A percentile compares a stretch with the other conserved stretches of the same genome.
phyloP scores from a whole-genome alignment of 2,888 invertebrate genomes.

The Pheosia tremula region DNA sequence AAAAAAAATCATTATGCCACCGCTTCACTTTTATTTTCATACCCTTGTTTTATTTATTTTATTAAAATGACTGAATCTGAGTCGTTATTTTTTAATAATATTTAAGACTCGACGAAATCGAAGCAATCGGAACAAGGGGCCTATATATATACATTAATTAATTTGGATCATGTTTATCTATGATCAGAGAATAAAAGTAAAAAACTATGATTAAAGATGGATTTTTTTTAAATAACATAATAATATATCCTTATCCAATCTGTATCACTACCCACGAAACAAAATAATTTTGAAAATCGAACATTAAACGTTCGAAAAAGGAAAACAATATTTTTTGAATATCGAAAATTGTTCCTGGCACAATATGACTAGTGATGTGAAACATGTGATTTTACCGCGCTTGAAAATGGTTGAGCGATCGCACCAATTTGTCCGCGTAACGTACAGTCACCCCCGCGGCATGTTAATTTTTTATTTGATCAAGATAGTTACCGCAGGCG shows the following conservation, averaged over 20 bases:
- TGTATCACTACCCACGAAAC: too few species aligned
- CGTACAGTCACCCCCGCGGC: constrained; percentile 60
- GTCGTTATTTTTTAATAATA: constrained; percentile 29
- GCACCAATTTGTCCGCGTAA: constrained; percentile 70
- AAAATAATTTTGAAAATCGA: too few species aligned
- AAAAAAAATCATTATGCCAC: constrained; percentile 21
- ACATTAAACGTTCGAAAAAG: not conserved
- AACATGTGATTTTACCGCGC: constrained; percentile 46
- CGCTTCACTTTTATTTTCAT: constrained; percentile 62
- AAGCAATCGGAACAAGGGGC: not conserved
- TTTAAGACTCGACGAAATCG: constrained; percentile 19
- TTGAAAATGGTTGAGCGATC: constrained; percentile 57
- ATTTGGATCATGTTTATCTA: too few species aligned
- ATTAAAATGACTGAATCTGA: constrained; percentile 56
- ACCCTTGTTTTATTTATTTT: constrained; percentile 67
- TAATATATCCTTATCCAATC: too few species aligned
- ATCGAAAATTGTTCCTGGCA: constrained; percentile 6
- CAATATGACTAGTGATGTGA: constrained; percentile 32
- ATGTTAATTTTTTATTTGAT: constrained; percentile 80
- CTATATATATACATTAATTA: too few species aligned
- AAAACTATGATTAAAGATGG: too few species aligned
- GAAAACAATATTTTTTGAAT: not conserved
- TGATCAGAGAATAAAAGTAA: too few species aligned
- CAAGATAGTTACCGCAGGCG: constrained; percentile 72
- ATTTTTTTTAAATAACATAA: too few species aligned